These are phyloP conservation scores for Calliphora vomitoria DNA, from an alignment of 2,888 invertebrate genomes.

Conservation along the genomic window DNA sequence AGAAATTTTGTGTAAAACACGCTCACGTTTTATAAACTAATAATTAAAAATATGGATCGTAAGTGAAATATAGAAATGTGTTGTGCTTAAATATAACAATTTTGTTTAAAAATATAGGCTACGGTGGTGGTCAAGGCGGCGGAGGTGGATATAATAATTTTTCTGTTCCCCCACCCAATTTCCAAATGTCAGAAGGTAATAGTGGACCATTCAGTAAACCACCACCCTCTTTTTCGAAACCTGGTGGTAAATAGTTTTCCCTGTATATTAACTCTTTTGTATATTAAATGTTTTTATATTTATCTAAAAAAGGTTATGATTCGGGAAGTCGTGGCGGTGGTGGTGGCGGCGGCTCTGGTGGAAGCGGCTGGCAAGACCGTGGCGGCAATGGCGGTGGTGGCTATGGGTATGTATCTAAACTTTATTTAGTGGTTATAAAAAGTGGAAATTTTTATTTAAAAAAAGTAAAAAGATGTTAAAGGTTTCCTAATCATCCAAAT, in stretches of 20 bases:
- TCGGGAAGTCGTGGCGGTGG: slow-evolving; percentile 79
- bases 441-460: slow-evolving; percentile 62
- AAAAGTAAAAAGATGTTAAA: background rate
- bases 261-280: background rate
- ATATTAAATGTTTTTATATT: slow-evolving; percentile 21
- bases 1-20: background rate
- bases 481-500: background rate
- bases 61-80: slow-evolving; percentile 29
- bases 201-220: slow-evolving; percentile 82
- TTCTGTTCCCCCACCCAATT: slow-evolving; percentile 83
- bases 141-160: slow-evolving; percentile 83
- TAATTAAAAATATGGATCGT: slow-evolving; percentile 63
- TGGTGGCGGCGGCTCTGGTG: slow-evolving; percentile 70
- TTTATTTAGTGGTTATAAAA: slow-evolving; percentile 13
- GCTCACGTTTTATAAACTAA: background rate
- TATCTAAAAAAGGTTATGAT: slow-evolving; percentile 79
- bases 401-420: slow-evolving; percentile 82
- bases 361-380: slow-evolving; percentile 79
- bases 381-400: slow-evolving; percentile 79
- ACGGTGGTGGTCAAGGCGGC: slow-evolving; percentile 78
- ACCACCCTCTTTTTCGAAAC: slow-evolving; percentile 82
- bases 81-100: background rate
- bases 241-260: slow-evolving; percentile 78
- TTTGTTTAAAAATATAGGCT: slow-evolving; percentile 54
- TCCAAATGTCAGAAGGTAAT: slow-evolving; percentile 81